Evolutionary conservation across 2,888 invertebrate species (phyloP), one percentile per base, ranked within the genome.

Genomic region (Drosophila robusta): DNA sequence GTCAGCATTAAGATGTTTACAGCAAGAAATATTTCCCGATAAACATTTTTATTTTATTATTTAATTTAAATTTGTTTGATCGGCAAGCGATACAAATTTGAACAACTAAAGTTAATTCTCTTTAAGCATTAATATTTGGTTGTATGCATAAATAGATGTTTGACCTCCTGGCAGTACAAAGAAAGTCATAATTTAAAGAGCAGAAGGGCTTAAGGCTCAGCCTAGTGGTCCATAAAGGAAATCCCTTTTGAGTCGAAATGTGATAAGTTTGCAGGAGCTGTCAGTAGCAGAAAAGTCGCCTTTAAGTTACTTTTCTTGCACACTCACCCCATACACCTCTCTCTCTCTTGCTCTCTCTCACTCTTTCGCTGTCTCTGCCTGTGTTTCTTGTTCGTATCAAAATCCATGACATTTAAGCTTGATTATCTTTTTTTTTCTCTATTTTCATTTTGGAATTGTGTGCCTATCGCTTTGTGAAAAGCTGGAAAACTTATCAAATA

Each of bases 361-460:
- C 22, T 22, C 22, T 22, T 22, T 1, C 1, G 2, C 34, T 34
- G 34, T 32, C 32, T 32, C 11, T 11, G 11, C 11, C 32, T 11
- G 4, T 32, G 0, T 6, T 39, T 8, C 38, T 26, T 16, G 22
- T 9, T 12, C n/a, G 29, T 49, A 24, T 44, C 22, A 9, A 34
- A 36, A 11, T 39, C 18, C 14, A 8, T 39, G 60, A 70, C 11
- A 39, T 60, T 65, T 49, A 42, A 57, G 56, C 49, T 54, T 1
- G 12, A 12, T 1, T 6, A 12, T 49, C 34, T 34, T 39, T 39
- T 39, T 36, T 29, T 14, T 54, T 45, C 39, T 32, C 18, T 34
- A 29, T 29, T 3, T 34, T 14, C 42, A 68, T 65, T 58, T 52
- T 32, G 38, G 54, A 45, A 39, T 58, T 65, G 52, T 51, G 26